These are phyloP conservation scores for Prionchulus punctatus DNA, from an alignment of 2,888 invertebrate species.

Conservation along the genomic window DNA sequence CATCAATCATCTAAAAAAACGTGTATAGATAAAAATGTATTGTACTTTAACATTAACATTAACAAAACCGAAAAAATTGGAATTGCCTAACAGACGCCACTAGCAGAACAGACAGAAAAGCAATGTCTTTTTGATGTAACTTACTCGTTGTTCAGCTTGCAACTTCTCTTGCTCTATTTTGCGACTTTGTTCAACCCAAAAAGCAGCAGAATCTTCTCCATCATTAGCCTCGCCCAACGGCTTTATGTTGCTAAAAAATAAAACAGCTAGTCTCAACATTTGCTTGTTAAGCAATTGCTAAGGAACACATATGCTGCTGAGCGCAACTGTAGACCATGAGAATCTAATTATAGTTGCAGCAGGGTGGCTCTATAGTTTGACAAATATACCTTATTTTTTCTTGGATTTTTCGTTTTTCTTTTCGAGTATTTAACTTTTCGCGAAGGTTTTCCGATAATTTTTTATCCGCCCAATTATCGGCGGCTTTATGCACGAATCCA, in stretches of 20 bases:
- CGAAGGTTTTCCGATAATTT: conserved; percentile 61
- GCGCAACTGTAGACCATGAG: too few relatives aligned
- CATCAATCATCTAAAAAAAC: too few relatives aligned
- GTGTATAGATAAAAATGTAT: too few relatives aligned
- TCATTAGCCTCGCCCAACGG: conserved; percentile 44
- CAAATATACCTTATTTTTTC: conserved; percentile 45
- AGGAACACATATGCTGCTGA: too few relatives aligned
- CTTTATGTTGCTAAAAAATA: neutral
- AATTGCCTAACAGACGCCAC: too few relatives aligned
- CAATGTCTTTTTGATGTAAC: too few relatives aligned
- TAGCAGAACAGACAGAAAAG: too few relatives aligned
- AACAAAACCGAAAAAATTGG: too few relatives aligned
- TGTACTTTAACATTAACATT: too few relatives aligned
- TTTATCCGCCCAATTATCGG: conserved; percentile 44
- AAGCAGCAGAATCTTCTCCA: conserved; percentile 43
- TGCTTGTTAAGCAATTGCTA: too few relatives aligned
- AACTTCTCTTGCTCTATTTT: conserved; percentile 58
- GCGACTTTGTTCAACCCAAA: conserved; percentile 69
- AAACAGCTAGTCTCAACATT: too few relatives aligned
- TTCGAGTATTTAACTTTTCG: conserved; percentile 56
- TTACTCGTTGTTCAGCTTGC: conserved; percentile 64
- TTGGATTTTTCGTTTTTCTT: conserved; percentile 61
- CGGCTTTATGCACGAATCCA: conserved; percentile 38
- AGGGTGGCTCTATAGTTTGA: neutral
- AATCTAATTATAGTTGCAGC: too few relatives aligned